Evolutionary conservation across 2,888 invertebrate genomes (phyloP).

Genomic region (Tinea pellionella): DNA sequence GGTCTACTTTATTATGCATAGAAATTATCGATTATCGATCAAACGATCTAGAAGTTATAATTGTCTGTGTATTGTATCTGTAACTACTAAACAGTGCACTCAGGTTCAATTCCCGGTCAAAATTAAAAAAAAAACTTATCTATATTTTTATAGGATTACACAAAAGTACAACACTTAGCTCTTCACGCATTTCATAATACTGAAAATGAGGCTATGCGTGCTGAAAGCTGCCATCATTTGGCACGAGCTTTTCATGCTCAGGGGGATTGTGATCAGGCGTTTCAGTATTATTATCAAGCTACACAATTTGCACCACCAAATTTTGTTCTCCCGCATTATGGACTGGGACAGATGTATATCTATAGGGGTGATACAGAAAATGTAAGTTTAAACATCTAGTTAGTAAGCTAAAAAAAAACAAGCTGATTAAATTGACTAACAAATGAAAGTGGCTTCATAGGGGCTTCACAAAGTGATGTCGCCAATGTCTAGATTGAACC

Average conservation of each 20-base stretch:
- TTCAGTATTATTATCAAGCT: constrained; percentile 98
- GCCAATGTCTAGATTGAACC: no score
- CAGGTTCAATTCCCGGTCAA: no score
- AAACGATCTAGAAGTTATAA: no score
- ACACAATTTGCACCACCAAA: constrained; percentile 96
- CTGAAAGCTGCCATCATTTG: constrained; percentile 97
- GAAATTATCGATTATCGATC: no score
- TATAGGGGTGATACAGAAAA: constrained; percentile 95
- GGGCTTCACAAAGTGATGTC: no score
- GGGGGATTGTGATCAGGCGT: constrained; percentile 96
- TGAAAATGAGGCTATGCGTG: constrained; percentile 98
- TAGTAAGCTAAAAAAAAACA: no score
- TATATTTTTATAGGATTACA: constrained; percentile 82
- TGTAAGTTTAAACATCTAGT: constrained; percentile 60
- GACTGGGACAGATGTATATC: constrained; percentile 99
- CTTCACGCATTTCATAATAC: constrained; percentile 98
- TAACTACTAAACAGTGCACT: no score
- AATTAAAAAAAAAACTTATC: no score
- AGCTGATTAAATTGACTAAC: no score
- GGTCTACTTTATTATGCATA: no score
- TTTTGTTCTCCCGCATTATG: constrained; percentile 97
- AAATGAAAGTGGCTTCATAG: no score
- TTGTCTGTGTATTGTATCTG: no score
- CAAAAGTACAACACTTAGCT: constrained; percentile 95
- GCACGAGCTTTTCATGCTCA: constrained; percentile 97